Base-by-base conservation (phyloP, 2,888 invertebrate genomes). In the Adelognathus sp. region DNA sequence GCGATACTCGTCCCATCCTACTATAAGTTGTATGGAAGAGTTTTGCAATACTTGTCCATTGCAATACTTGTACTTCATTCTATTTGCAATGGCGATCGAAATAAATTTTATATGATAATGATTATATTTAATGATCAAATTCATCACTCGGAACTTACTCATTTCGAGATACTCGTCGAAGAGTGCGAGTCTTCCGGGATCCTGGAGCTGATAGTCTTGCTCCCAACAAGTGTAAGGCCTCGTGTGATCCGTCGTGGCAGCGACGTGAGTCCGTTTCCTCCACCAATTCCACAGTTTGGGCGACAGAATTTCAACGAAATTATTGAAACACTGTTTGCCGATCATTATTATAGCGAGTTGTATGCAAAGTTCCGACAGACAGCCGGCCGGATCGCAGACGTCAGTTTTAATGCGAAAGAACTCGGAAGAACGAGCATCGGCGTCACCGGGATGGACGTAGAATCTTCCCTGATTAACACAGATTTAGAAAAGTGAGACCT, bases 81-180 rank as follows among this genome's bases (percentile, higher is more conserved):
- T n/a, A n/a, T n/a, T n/a, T n/a, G n/a, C n/a, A n/a, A n/a, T n/a
- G n/a, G n/a, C n/a, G n/a, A n/a, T n/a, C n/a, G n/a, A n/a, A n/a
- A n/a, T n/a, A n/a, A n/a, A n/a, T n/a, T n/a, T n/a, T n/a, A n/a
- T n/a, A n/a, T n/a, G n/a, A n/a, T n/a, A n/a, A n/a, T n/a, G n/a
- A n/a, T n/a, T n/a, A n/a, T n/a, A n/a, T n/a, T n/a, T n/a, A n/a
- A n/a, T n/a, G n/a, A n/a, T n/a, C n/a, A n/a, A n/a, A n/a, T n/a
- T n/a, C n/a, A n/a, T n/a, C n/a, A n/a, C 3, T 36, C 44, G 5
- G 7, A 29, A 92, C 95, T 93, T 88, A 98, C 99, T 97, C 98
- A 99, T 99, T 93, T 99, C 99, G 36, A 99, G 93, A 89, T 99
- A 99, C 91, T 99, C 99, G 88, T 98, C 97, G 88, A 99, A 99